These are phyloP conservation scores for Sinocyclocheilus rhinocerous DNA, from an alignment of 2,113 vertebrate species.

Conservation along the genomic window DNA sequence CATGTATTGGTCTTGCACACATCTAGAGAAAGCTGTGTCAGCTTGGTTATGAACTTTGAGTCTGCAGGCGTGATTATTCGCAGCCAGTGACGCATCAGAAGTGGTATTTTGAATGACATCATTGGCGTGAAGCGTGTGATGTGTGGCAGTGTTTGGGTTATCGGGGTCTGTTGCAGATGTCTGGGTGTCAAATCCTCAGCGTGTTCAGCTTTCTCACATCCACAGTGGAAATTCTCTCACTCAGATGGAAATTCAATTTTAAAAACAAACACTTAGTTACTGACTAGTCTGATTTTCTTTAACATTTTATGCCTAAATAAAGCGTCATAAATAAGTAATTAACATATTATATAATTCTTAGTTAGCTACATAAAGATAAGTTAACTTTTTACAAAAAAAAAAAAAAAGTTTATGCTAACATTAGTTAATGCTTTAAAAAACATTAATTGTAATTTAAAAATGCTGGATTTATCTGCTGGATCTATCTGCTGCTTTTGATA, in stretches of 20 bases:
- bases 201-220: neutral
- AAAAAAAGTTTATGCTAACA: too few species aligned
- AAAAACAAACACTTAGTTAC: neutral
- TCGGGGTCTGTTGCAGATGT: neutral
- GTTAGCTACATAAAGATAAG: too few species aligned
- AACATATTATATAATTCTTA: too few species aligned
- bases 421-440: too few species aligned
- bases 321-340: too few species aligned
- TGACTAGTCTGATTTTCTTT: neutral
- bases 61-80: constrained; percentile 43
- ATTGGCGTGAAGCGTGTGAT: constrained; percentile 49
- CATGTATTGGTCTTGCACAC: constrained; percentile 1
- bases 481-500: too few species aligned
- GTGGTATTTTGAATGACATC: constrained; percentile 68
- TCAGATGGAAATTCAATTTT: neutral
- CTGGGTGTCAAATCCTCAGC: neutral
- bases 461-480: too few species aligned
- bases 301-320: too few species aligned
- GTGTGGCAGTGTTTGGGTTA: constrained; percentile 14
- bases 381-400: too few species aligned
- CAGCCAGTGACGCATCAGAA: constrained; percentile 37
- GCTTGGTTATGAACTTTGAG: constrained; percentile 43
- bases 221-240: neutral
- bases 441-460: too few species aligned
- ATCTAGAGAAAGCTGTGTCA: constrained; percentile 63